These are phyloP conservation scores for Polypedilum pembai DNA, from an alignment of 1,140 invertebrate genomes.

Conservation along the genomic window DNA sequence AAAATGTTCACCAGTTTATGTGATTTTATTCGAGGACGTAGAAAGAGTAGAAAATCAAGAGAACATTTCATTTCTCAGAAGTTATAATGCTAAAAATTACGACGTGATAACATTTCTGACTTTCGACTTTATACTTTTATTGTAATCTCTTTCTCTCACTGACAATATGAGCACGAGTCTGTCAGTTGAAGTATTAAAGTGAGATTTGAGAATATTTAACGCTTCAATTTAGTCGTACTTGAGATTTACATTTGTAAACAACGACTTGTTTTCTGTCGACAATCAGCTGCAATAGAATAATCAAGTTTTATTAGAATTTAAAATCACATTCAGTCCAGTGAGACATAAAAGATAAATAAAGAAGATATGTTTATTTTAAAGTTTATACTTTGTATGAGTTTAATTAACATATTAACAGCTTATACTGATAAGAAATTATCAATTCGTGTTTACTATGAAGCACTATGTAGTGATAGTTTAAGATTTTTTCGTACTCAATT, in stretches of 20 bases:
- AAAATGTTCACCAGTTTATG: neutral
- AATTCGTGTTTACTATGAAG: slow-evolving; percentile 37
- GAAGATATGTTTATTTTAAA: neutral
- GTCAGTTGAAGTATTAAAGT: neutral
- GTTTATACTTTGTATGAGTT: neutral
- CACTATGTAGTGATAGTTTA: slow-evolving; percentile 40
- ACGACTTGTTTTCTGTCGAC: neutral
- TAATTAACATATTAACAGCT: neutral
- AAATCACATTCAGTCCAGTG: neutral
- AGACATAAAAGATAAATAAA: neutral
- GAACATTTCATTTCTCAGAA: neutral
- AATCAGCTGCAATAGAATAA: no score
- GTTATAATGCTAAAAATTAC: neutral
- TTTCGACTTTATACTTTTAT: slow-evolving; percentile 1
- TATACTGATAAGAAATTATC: neutral
- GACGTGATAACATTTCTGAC: slow-evolving; percentile 14
- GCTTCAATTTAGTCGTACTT: neutral
- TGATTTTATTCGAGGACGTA: neutral
- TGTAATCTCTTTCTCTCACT: neutral
- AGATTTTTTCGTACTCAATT: slow-evolving; percentile 37
- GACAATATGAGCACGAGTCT: neutral
- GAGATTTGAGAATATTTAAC: neutral
- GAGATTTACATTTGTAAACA: neutral
- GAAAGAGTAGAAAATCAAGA: neutral
- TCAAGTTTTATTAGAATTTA: no score